Evolutionary conservation across 2,888 invertebrate species (phyloP).

Genomic region (Athalia cordata): DNA sequence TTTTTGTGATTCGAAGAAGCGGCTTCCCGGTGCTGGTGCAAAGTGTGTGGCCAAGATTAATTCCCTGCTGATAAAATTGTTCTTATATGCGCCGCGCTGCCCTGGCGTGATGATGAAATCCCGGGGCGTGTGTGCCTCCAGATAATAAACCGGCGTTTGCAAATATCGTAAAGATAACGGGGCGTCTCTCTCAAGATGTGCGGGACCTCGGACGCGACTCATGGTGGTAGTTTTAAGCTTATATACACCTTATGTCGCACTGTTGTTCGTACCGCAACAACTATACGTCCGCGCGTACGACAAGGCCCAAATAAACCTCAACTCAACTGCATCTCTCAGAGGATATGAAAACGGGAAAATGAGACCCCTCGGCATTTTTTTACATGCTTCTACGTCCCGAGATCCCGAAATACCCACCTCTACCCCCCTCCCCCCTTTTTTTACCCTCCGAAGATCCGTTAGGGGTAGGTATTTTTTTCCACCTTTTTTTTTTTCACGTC

Average conservation of each 20-base stretch:
- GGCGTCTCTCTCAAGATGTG: constrained; percentile 38
- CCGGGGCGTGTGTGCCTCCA: constrained; percentile 62
- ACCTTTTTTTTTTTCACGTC: not conserved
- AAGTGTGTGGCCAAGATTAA: constrained; percentile 32
- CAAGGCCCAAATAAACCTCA: constrained; percentile 30
- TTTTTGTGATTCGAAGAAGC: constrained; percentile 18
- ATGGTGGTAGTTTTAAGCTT: constrained; percentile 7
- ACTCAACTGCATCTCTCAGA: not conserved
- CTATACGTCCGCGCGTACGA: constrained; percentile 20
- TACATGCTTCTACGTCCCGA: not conserved
- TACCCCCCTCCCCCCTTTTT: constrained; percentile 48
- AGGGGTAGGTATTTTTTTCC: constrained; percentile 24
- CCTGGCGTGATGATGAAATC: constrained; percentile 56
- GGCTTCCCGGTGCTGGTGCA: constrained; percentile 14
- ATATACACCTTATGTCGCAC: not conserved
- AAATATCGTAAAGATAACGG: constrained; percentile 73
- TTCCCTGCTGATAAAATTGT: constrained; percentile 38
- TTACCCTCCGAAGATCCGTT: constrained; percentile 37
- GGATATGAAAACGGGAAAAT: constrained; percentile 36
- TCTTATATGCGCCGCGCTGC: constrained; percentile 18
- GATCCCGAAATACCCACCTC: constrained; percentile 18
- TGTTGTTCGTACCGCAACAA: constrained; percentile 8
- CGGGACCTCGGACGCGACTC: constrained; percentile 30
- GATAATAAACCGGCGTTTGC: constrained; percentile 66
- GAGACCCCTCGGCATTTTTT: constrained; percentile 34